phyloP scores from a whole-genome alignment of 1,140 invertebrate genomes.

The Homalodisca vitripennis region DNA sequence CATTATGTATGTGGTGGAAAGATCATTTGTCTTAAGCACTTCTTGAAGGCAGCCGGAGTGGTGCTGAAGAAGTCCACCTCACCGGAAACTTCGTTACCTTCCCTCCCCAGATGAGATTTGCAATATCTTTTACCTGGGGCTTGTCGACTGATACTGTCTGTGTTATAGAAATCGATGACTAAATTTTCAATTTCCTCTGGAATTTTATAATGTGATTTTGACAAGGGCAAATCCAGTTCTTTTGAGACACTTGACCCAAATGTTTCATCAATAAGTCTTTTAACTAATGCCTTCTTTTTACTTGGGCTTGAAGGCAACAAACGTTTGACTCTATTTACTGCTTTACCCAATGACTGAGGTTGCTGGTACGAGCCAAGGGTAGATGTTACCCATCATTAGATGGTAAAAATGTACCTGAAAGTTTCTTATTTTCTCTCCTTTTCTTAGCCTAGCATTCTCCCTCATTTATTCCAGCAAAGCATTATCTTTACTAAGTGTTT shows the following conservation, averaged over 20 bases:
- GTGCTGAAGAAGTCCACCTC: no score
- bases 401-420: constrained; percentile 15
- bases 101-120: no score
- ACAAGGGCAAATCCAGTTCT: constrained; percentile 4
- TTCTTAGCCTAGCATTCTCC: constrained; percentile 3
- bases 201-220: constrained; percentile 21
- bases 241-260: constrained; percentile 16
- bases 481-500: background rate
- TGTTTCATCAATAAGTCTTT: constrained; percentile 14
- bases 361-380: background rate
- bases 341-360: constrained; percentile 20
- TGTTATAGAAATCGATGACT: background rate
- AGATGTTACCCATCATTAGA: constrained; percentile 17
- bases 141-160: background rate
- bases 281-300: constrained; percentile 20
- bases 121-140: constrained; percentile 2
- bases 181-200: constrained; percentile 5
- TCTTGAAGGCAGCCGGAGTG: no score
- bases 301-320: constrained; percentile 2
- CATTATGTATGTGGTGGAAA: no score
- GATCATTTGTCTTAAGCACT: no score
- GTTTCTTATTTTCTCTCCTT: constrained; percentile 17
- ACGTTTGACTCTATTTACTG: constrained; percentile 20
- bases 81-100: no score
- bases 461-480: background rate